A percentile compares a stretch with the other conserved stretches of the same genome.
Conservation (phyloP, 2,113 vertebrate genomes). For the Malurus elegans region DNA sequence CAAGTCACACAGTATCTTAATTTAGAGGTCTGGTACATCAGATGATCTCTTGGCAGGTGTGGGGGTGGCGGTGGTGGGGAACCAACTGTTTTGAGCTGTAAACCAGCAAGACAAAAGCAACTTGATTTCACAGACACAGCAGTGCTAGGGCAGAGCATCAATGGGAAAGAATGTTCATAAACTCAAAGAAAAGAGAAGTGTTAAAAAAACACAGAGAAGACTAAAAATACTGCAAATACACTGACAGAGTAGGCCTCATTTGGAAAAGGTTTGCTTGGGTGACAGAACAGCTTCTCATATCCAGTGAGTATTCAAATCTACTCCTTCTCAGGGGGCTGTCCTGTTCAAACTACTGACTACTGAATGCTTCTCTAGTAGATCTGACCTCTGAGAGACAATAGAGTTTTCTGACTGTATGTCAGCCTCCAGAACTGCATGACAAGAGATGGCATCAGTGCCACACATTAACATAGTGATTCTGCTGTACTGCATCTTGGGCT, state of each 20-base stretch:
- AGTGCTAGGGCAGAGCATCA: not conserved
- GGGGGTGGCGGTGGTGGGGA: not conserved
- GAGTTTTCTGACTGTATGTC: not conserved
- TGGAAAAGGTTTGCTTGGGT: not conserved
- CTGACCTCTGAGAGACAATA: not conserved
- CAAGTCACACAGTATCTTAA: not conserved
- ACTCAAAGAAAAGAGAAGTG: not conserved
- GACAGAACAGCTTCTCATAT: not conserved
- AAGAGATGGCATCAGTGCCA: not conserved
- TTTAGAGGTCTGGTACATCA: not conserved
- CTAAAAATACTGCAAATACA: not conserved
- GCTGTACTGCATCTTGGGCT: not conserved
- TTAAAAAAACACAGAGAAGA: not conserved
- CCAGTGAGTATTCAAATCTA: not conserved
- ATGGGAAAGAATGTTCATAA: not conserved
- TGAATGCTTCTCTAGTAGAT: not conserved
- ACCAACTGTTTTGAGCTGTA: not conserved
- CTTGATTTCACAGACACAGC: not conserved
- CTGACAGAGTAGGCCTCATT: not conserved
- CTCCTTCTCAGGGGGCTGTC: not conserved
- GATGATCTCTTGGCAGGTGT: not conserved
- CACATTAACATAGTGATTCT: not conserved
- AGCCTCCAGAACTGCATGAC: not conserved
- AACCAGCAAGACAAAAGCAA: not conserved
- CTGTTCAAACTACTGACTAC: not conserved